phyloP scores from a whole-genome alignment of 2,797 vertebrate genomes.

The Meda fulgida region DNA sequence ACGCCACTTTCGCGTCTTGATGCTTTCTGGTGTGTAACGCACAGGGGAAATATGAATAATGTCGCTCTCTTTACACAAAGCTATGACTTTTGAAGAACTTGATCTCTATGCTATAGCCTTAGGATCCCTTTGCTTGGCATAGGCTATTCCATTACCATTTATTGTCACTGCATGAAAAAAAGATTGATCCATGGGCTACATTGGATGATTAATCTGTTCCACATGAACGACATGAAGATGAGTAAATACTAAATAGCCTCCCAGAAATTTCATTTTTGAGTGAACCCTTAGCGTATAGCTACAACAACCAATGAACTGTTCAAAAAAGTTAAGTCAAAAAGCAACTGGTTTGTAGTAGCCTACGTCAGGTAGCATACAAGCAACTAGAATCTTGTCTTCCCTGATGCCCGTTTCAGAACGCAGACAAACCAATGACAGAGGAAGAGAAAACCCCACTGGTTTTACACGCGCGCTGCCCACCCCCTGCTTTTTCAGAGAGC shows the following conservation, averaged over 20 bases:
- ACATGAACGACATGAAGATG: background rate
- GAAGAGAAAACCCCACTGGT: slow-evolving; percentile 5
- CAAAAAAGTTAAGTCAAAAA: background rate
- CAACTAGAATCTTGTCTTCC: background rate
- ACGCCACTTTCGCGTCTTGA: no score
- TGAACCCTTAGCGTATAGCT: background rate
- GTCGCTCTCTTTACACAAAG: no score
- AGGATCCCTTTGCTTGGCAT: no score
- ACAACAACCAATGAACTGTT: background rate
- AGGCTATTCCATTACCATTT: no score
- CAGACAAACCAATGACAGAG: slow-evolving; percentile 11
- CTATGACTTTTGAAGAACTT: no score
- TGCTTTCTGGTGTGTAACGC: no score
- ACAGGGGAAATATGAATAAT: no score
- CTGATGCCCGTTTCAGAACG: background rate
- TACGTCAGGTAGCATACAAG: background rate
- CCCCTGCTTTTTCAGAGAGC: slow-evolving; percentile 40
- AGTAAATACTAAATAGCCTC: background rate
- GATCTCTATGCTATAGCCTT: no score
- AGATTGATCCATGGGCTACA: no score
- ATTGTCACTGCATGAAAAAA: no score
- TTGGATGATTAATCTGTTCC: no score
- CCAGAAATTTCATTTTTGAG: background rate
- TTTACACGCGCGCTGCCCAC: slow-evolving; percentile 36
- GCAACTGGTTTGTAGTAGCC: background rate